These are phyloP conservation scores for Myiagra hebetior DNA, from an alignment of 2,113 vertebrate genomes.

Conservation along the genomic window DNA sequence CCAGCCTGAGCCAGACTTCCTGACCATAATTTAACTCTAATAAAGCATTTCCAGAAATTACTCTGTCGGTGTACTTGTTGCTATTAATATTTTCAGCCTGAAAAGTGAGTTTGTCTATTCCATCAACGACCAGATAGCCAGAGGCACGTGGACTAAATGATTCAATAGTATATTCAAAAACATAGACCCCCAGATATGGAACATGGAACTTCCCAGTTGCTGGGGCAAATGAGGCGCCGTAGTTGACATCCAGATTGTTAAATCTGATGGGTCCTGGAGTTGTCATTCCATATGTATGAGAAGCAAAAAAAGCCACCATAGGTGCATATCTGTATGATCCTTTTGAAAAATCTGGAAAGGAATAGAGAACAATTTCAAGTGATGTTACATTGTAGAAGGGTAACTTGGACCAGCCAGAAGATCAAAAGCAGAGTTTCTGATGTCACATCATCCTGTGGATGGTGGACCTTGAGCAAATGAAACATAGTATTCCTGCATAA, in stretches of 20 bases:
- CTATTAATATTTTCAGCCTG: constrained; percentile 70
- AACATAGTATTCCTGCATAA: not conserved
- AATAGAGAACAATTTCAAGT: not conserved
- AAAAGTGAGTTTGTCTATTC: constrained; percentile 78
- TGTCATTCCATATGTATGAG: constrained; percentile 77
- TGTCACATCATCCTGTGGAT: not conserved
- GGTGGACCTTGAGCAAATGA: not conserved
- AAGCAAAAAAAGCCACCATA: constrained; percentile 81
- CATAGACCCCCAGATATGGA: constrained; percentile 79
- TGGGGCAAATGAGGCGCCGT: constrained; percentile 76
- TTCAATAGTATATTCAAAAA: constrained; percentile 80
- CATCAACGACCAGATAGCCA: constrained; percentile 79
- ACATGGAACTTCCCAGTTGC: constrained; percentile 77
- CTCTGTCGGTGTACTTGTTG: constrained; percentile 59
- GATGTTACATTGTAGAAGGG: not conserved
- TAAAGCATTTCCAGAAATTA: constrained; percentile 79
- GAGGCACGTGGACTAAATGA: constrained; percentile 72
- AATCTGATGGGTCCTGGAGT: constrained; percentile 77
- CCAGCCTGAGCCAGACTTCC: constrained; percentile 78
- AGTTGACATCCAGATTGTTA: constrained; percentile 80
- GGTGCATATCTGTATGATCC: constrained; percentile 82
- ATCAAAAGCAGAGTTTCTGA: not conserved
- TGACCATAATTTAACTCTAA: constrained; percentile 82
- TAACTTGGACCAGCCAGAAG: not conserved
- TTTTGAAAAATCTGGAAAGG: constrained; percentile 78